Evolutionary conservation across 2,888 invertebrate species (phyloP), one percentile per base, ranked within the genome.

Genomic region (Drosophila ezoana): DNA sequence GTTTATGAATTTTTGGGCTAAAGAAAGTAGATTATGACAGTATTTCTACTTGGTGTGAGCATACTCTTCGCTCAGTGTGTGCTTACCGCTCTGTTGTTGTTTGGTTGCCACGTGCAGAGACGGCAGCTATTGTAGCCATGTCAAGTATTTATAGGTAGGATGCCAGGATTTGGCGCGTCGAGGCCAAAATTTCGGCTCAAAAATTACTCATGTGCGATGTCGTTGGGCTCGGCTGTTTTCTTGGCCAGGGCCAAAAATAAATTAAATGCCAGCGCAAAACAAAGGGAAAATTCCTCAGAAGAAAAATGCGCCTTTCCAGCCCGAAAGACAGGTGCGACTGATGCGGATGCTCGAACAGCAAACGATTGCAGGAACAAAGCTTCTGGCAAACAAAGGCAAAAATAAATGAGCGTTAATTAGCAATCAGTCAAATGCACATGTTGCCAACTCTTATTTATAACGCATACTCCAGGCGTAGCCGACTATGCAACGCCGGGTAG

Each of bases 121-220:
- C 70, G 62, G 23, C 38, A 64, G 87, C 84, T 66, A 76, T 88
- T 86, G 87, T 83, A 65, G 68, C 76, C 76, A 89, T 81, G 87
- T 78, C 81, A 89, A 84, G 72, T 84, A 84, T 84, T 87, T 84
- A 89, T 83, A 84, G 87, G 85, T 75, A 77, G 72, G 70, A 78
- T 89, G 85, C 79, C 70, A 75, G 65, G 75, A 89, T 66, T 78
- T 72, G 67, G 74, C 72, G 74, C 84, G 62, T 60, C 13, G 51
- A 23, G 62, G 28, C 49, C 49, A 64, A 78, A 80, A 78, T 61
- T 44, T 54, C 18, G 51, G 59, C 71, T 80, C 63, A 84, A 78
- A 87, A 89, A 72, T 81, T 67, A 64, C 66, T 79, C 62, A 57
- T 65, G 74, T 72, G 64, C 61, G 69, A 35, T 16, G 58, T 45